phyloP scores from a whole-genome alignment of 2,888 invertebrate species.

The Oscheius sp. region DNA sequence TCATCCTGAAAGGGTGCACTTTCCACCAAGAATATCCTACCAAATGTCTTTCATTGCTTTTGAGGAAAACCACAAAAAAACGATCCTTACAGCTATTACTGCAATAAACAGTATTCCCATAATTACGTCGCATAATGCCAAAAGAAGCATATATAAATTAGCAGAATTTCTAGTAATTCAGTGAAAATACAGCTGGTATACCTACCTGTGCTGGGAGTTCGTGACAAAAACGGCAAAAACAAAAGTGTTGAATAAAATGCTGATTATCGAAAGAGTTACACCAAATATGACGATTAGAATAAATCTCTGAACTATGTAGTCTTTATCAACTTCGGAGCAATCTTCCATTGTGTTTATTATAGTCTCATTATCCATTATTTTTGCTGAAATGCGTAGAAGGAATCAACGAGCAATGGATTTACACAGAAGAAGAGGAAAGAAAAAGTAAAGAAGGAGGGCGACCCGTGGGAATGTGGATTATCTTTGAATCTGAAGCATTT shows the following conservation, averaged over 20 bases:
- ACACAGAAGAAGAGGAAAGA: too few relatives aligned
- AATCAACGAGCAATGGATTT: too few relatives aligned
- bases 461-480: too few relatives aligned
- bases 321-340: conserved; percentile 35
- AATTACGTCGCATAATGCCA: conserved; percentile 56
- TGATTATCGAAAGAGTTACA: conserved; percentile 42
- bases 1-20: conserved; percentile 34
- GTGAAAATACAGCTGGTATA: neutral
- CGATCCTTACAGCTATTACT: conserved; percentile 46
- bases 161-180: conserved; percentile 45
- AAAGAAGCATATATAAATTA: conserved; percentile 51
- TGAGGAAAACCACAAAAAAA: conserved; percentile 44
- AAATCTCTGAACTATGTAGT: conserved; percentile 36
- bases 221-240: conserved; percentile 51
- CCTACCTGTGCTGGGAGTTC: conserved; percentile 52
- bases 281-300: conserved; percentile 45
- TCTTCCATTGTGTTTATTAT: neutral
- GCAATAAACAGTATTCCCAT: conserved; percentile 53
- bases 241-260: conserved; percentile 54
- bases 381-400: too few relatives aligned
- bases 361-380: neutral
- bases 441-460: too few relatives aligned
- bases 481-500: too few relatives aligned
- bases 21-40: conserved; percentile 19
- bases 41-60: conserved; percentile 43